Percentiles rank a stretch among this genome's conserved stretches.
Conservation (phyloP, 2,797 vertebrate genomes). For the Alcedo atthis region DNA sequence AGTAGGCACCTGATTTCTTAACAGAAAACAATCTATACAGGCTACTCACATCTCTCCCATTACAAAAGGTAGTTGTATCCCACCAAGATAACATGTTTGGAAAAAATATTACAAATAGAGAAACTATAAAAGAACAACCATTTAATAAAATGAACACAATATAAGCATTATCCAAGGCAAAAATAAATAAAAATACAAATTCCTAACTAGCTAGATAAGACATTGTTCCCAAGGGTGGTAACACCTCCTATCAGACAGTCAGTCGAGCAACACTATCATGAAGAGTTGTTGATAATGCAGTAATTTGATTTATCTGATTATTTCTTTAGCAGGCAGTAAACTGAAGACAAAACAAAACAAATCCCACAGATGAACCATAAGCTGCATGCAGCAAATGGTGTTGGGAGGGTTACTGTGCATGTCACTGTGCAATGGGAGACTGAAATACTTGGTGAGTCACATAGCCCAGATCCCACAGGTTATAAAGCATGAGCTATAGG, state of each 20-base stretch:
- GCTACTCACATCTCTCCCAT: neutral
- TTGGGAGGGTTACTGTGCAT: neutral
- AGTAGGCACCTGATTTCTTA: neutral
- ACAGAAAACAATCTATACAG: neutral
- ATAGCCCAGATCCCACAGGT: neutral
- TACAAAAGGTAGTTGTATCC: neutral
- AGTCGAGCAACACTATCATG: neutral
- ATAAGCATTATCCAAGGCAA: neutral
- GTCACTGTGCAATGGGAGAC: neutral
- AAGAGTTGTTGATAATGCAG: constrained; percentile 10
- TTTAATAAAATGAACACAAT: constrained; percentile 1
- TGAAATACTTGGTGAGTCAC: neutral
- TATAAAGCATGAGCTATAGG: neutral
- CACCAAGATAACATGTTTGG: neutral
- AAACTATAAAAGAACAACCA: neutral
- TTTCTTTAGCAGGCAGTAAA: neutral
- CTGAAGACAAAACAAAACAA: neutral
- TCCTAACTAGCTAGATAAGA: neutral
- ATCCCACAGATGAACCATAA: neutral
- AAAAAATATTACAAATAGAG: neutral
- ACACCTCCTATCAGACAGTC: neutral
- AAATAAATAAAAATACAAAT: neutral
- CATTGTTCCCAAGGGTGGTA: neutral
- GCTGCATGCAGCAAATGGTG: neutral
- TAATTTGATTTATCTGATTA: neutral